Base-by-base conservation (phyloP, 2,113 vertebrate genomes). In the Lepisosteus osseus region DNA sequence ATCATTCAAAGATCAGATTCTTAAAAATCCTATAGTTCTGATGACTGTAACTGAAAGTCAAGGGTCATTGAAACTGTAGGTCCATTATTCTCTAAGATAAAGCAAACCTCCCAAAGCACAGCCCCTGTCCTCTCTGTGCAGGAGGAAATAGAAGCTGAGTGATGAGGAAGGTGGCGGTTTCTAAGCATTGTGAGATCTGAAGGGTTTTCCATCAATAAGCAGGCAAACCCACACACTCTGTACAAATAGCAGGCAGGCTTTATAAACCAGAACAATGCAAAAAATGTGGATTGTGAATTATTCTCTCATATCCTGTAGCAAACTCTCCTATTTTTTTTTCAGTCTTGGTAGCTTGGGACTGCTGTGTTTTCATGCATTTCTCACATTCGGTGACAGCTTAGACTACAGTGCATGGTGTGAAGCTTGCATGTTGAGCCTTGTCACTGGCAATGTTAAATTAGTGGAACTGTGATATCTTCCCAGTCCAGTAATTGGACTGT, bases 161-260 rank as follows among this genome's bases (percentile, higher is more conserved):
- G 47, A 51, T 12, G 12, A 67, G 8, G 47, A 12, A 54, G 66
- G 47, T 47, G 44, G 47, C 13, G 64, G 42, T 47, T 67, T 29
- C 8, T 12, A 3, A 66, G 44, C 65, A 4, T 6, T 6, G 0
- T 9, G 47, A 54, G 66, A 67, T 67, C n/a, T 67, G 66, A 67
- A 67, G 15, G 66, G 6, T 17, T 29, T 51, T 67, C 47, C 17
- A 67, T 67, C 54, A 67, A 67, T 54, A 5, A 44, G 66, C 66
- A 17, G 44, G 15, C 66, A 67, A 47, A 54, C 15, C 3, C 66
- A 51, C 47, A 51, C 47, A 51, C 9, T 51, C 47, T 6, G 47
- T 51, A 51, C 47, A 51, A 9, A 51, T 51, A 6, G 47, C 47
- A 51, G 47, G 5, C 47, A 6, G 47, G 47, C 5, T 29, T 29